Evolutionary conservation across 2,113 vertebrate species (phyloP).

Genomic region (Azemiops feae): DNA sequence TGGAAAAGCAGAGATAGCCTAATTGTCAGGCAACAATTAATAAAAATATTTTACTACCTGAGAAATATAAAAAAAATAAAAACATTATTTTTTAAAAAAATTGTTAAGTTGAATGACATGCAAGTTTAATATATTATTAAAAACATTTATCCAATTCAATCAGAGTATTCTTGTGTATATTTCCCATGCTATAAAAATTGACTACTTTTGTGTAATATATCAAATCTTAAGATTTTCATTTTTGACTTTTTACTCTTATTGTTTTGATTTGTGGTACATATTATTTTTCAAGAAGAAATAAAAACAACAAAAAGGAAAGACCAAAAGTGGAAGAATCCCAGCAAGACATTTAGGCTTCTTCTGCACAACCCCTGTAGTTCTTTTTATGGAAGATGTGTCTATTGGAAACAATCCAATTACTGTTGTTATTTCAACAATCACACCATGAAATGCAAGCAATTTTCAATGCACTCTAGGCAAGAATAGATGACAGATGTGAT

Average conservation of each 20-base stretch:
- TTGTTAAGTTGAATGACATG: background rate
- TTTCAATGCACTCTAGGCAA: background rate
- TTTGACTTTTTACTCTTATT: background rate
- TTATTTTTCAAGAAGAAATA: background rate
- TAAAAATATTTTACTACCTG: background rate
- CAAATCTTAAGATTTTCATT: background rate
- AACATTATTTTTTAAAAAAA: background rate
- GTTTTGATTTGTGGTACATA: background rate
- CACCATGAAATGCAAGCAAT: background rate
- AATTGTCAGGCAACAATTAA: slow-evolving; percentile 56
- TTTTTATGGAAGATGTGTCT: background rate
- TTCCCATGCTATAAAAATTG: background rate
- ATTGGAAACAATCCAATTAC: background rate
- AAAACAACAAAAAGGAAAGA: background rate
- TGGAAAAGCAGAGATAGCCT: slow-evolving; percentile 53
- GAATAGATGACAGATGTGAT: background rate
- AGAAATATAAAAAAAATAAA: background rate
- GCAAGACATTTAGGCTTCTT: background rate
- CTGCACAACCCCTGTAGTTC: background rate
- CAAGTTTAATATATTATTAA: background rate
- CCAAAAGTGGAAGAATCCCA: background rate
- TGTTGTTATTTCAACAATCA: background rate
- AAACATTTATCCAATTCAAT: background rate
- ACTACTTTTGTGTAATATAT: background rate
- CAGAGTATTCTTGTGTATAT: background rate